Conservation (phyloP, 2,888 invertebrate species). For the Athrips mouffetella region DNA sequence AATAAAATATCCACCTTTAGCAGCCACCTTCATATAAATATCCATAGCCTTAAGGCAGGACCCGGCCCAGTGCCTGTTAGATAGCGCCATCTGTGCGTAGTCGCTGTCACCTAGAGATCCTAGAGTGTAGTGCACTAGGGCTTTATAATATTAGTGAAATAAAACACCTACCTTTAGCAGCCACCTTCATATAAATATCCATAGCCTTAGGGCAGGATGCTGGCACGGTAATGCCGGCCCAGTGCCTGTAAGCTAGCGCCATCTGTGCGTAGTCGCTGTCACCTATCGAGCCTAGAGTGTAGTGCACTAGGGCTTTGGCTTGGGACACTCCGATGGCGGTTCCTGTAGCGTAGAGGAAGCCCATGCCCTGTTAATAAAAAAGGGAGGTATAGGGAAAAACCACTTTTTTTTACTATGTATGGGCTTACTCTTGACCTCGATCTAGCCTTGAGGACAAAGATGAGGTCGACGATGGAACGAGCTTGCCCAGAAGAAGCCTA, state of each 20-base stretch:
- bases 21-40: no score
- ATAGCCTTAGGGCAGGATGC: conserved; percentile 94
- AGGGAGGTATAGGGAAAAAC: neutral
- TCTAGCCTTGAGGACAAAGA: no score
- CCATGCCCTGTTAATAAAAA: conserved; percentile 90
- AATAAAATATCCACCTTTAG: no score
- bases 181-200: conserved; percentile 93
- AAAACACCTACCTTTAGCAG: conserved; percentile 83
- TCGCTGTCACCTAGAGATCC: conserved; percentile 94
- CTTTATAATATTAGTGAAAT: conserved; percentile 58
- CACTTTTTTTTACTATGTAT: no score
- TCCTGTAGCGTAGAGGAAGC: conserved; percentile 92
- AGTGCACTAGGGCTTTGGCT: conserved; percentile 92
- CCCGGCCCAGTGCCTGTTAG: conserved; percentile 96
- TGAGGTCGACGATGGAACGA: no score
- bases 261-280: conserved; percentile 97
- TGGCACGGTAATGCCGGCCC: conserved; percentile 93
- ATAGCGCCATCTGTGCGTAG: conserved; percentile 97
- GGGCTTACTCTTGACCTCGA: no score
- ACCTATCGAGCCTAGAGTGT: conserved; percentile 93
- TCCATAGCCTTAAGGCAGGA: no score
- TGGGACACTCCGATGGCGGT: conserved; percentile 93
- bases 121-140: conserved; percentile 94
- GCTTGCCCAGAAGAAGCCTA: no score
- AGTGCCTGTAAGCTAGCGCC: conserved; percentile 97